Evolutionary conservation across 1,140 invertebrate genomes (phyloP), one percentile per base, ranked within the genome.

Genomic region (Eueides isabella): DNA sequence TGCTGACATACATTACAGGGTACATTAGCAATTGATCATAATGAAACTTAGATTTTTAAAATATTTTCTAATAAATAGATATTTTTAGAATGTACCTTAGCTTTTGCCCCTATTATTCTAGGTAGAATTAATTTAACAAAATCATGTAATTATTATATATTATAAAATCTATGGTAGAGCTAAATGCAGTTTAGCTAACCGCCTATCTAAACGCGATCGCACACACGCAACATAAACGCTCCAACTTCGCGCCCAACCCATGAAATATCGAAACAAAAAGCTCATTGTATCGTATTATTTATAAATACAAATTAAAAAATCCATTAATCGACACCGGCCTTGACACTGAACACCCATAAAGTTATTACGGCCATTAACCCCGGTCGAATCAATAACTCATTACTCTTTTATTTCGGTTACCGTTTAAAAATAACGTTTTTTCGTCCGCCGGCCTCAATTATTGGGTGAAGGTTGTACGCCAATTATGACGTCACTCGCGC

Each of bases 341-440:
- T 86, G 84, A 86, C 84, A 84, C 76, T 86, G 82, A 71, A 80
- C 72, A 71, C 0, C 77, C 78, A 79, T 79, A 81, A 79, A 78
- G 80, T 76, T 80, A 79, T 84, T 80, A 80, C 84, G 74, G 73
- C 70, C 82, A 86, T 81, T 86, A 81, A 84, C 82, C 82, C 84
- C 76, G 77, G 76, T 68, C 82, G 84, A 85, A 86, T 86, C 84
- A 86, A 86, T 86, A 86, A 86, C 84, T 86, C 84, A 86, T 86
- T 86, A 86, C 84, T 84, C 84, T 86, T 86, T 86, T 85, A 85
- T 85, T 85, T 85, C 84, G 84, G 81, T 85, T 84, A 83, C 82
- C 82, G 82, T 82, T 84, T 85, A 85, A 85, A 84, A 85, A 85
- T 85, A 85, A 83, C 84, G 82, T 80, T 81, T 85, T 85, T 85